Base-by-base conservation (phyloP, 35 echinoderm and acorn worm species). In the Stichopus chloronotus region DNA sequence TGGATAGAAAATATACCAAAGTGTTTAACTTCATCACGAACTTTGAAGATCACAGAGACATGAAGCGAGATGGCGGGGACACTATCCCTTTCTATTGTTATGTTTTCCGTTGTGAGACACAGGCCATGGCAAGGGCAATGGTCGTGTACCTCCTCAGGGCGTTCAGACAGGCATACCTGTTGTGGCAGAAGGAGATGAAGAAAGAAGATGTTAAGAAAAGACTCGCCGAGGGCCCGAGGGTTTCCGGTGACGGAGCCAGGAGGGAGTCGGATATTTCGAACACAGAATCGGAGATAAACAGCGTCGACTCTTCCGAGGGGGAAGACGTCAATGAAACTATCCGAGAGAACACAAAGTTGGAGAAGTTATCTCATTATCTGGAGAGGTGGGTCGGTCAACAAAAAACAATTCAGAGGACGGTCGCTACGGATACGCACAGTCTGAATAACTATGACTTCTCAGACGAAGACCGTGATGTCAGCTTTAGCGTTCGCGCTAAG, bases 1-100 rank as follows among this genome's bases (percentile, higher is more conserved):
- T 94, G 1, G 97, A 99, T 65, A 94, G 93, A 30, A 59, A 57
- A 25, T 95, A 95, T 55, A 78, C 92, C n/a, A 87, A 93, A 20
- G 95, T 99, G 8, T 99, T 99, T 30, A 95, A 95, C 8, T 95
- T 99, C 59, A 92, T 99, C 3, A 96, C 95, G 30, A 99, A 93
- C 22, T 92, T 93, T 80, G 76, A 90, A 84, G 90, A 90, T 25
- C 68, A 83, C 24, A 17, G 24, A n/a, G 93, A 63, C 25, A 56
- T 58, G 56, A 79, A 54, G n/a, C 23, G n/a, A 12, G 24, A 78
- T 52, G 63, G 54, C 10, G 55, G 72, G 14, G 78, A 63, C 25
- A 56, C 56, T 43, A 78, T 71, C 56, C 91, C 87, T 56, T 98
- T 99, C 58, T 94, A 91, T 9, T 96, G 97, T 58, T 94, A 96